A percentile compares a stretch with the other conserved stretches of the same genome.
phyloP scores from a whole-genome alignment of 1,140 invertebrate species.

The Bombus huntii region DNA sequence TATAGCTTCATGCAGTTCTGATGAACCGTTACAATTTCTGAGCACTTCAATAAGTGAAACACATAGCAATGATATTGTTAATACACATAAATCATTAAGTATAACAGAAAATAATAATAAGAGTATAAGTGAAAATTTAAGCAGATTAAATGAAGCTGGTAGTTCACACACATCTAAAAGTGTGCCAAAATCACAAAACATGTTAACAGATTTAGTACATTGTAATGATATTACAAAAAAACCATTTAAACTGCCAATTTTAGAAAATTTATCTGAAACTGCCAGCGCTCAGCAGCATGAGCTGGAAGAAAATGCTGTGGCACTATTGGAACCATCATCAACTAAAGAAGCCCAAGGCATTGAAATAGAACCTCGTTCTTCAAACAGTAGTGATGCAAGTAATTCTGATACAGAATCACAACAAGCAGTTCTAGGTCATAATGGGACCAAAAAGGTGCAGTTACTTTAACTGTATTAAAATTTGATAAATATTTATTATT shows the following conservation, averaged over 20 bases:
- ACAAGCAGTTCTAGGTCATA: conserved; percentile 66
- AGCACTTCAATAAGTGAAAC: conserved; percentile 10
- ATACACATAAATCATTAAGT: conserved; percentile 34
- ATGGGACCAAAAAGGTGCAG: conserved; percentile 71
- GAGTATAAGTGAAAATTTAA: conserved; percentile 41
- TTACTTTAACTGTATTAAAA: conserved; percentile 4
- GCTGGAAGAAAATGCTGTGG: conserved; percentile 73
- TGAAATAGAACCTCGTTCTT: conserved; percentile 74
- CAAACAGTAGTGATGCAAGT: conserved; percentile 78
- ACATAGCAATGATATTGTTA: conserved; percentile 28
- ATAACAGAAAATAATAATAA: conserved; percentile 59
- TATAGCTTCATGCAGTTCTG: conserved; percentile 40
- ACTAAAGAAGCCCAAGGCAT: conserved; percentile 60
- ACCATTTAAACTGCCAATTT: conserved; percentile 77
- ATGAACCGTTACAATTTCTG: conserved; percentile 27
- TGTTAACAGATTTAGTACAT: conserved; percentile 25
- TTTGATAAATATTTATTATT: background rate
- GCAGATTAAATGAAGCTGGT: conserved; percentile 23
- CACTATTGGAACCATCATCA: conserved; percentile 66
- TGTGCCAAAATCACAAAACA: conserved; percentile 25
- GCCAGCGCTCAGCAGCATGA: conserved; percentile 73
- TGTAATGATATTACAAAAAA: conserved; percentile 65
- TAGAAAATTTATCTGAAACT: conserved; percentile 75
- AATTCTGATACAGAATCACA: conserved; percentile 80
- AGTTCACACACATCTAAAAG: conserved; percentile 37